phyloP scores from a whole-genome alignment of 2,113 vertebrate species.

The Boleophthalmus pectinirostris region DNA sequence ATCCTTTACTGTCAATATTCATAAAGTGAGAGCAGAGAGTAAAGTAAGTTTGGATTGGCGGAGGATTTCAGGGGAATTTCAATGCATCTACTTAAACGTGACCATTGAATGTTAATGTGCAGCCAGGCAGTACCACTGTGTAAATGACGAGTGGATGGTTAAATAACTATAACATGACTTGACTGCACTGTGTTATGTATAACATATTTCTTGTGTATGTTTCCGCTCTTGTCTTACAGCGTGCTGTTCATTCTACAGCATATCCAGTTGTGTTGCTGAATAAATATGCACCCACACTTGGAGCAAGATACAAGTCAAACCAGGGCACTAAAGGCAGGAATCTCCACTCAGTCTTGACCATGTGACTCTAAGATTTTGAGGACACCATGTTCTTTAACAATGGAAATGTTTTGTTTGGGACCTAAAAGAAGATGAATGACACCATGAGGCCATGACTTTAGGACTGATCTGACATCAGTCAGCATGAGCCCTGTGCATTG shows the following conservation, averaged over 20 bases:
- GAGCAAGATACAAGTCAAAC: constrained; percentile 53
- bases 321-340: constrained; percentile 56
- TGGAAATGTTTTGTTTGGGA: constrained; percentile 44
- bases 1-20: constrained; percentile 53
- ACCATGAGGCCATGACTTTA: constrained; percentile 48
- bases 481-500: constrained; percentile 58
- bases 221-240: constrained; percentile 44
- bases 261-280: constrained; percentile 53
- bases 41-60: constrained; percentile 35
- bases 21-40: constrained; percentile 37
- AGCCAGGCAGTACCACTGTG: neutral
- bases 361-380: constrained; percentile 49
- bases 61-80: constrained; percentile 69
- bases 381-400: constrained; percentile 38
- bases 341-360: constrained; percentile 48
- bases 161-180: neutral
- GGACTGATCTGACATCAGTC: constrained; percentile 43
- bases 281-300: constrained; percentile 69
- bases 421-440: constrained; percentile 35
- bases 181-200: neutral
- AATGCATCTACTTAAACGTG: constrained; percentile 79
- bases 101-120: constrained; percentile 73
- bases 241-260: constrained; percentile 46
- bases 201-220: constrained; percentile 20
- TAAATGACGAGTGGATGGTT: neutral